A percentile compares a stretch with the other conserved stretches of the same genome.
These are phyloP conservation scores for Gymnarchus niloticus DNA, from an alignment of 2,113 vertebrate genomes.

Conservation along the genomic window DNA sequence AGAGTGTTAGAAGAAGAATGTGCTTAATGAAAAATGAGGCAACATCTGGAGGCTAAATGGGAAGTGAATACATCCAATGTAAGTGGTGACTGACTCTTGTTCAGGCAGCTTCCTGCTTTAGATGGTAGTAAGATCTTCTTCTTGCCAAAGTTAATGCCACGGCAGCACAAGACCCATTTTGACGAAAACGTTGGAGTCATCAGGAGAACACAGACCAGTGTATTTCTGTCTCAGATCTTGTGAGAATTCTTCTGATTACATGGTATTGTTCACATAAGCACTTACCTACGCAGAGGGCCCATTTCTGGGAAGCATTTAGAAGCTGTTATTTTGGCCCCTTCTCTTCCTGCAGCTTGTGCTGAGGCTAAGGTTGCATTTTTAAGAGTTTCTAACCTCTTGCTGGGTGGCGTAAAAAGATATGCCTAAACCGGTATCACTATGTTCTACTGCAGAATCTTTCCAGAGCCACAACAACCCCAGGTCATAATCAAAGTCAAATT, in stretches of 20 bases:
- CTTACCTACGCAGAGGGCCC: too few species aligned
- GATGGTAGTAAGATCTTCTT: too few species aligned
- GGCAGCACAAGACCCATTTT: too few species aligned
- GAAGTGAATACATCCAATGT: neutral
- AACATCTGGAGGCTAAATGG: neutral
- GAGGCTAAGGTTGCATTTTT: neutral
- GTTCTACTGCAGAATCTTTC: neutral
- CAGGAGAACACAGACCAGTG: too few species aligned
- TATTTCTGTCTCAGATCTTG: too few species aligned
- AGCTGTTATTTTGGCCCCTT: neutral
- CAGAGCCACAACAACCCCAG: neutral
- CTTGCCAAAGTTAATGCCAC: too few species aligned
- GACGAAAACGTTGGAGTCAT: too few species aligned
- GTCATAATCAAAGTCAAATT: neutral
- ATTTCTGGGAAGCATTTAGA: neutral
- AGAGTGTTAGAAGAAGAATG: neutral
- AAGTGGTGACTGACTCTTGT: neutral
- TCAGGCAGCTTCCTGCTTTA: neutral
- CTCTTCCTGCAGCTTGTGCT: too few species aligned
- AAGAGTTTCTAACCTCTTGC: neutral
- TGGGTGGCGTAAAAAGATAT: neutral
- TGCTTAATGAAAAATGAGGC: neutral
- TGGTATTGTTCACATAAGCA: too few species aligned
- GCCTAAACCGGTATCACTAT: too few species aligned
- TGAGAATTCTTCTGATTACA: too few species aligned